Evolutionary conservation across 2,113 vertebrate genomes (phyloP).

Genomic region (Mirounga angustirostris): DNA sequence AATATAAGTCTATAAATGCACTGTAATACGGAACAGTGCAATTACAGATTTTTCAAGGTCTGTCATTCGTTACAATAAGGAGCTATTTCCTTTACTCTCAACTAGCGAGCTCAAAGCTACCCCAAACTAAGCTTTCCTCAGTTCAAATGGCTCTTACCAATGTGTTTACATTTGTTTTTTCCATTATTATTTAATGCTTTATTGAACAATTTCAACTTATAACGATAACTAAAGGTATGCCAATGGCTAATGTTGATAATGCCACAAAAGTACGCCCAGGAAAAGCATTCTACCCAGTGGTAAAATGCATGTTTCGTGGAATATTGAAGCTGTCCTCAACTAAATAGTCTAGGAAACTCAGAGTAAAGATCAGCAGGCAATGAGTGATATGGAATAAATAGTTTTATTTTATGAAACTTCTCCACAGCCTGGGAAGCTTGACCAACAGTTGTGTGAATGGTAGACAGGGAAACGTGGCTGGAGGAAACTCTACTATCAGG

Average conservation of each 20-base stretch:
- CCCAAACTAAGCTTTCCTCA: neutral
- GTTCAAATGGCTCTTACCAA: neutral
- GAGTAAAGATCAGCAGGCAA: neutral
- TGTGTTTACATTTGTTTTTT: neutral
- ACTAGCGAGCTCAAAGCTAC: neutral
- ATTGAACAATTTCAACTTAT: neutral
- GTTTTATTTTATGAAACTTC: neutral
- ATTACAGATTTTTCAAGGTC: neutral
- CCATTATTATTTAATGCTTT: neutral
- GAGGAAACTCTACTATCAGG: neutral
- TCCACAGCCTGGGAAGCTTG: neutral
- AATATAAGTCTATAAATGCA: neutral
- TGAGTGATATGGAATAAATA: neutral
- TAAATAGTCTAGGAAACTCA: neutral
- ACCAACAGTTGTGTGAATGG: neutral
- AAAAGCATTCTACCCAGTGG: neutral
- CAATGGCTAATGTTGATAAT: neutral
- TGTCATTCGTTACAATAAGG: neutral
- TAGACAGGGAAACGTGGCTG: neutral
- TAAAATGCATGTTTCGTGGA: neutral
- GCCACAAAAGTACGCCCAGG: neutral
- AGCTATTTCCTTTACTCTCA: neutral
- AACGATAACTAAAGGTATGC: neutral
- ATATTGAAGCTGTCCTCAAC: neutral
- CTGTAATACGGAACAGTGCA: neutral